These are phyloP conservation scores for Trisateles emortualis DNA, from an alignment of 2,888 invertebrate genomes.

Conservation along the genomic window DNA sequence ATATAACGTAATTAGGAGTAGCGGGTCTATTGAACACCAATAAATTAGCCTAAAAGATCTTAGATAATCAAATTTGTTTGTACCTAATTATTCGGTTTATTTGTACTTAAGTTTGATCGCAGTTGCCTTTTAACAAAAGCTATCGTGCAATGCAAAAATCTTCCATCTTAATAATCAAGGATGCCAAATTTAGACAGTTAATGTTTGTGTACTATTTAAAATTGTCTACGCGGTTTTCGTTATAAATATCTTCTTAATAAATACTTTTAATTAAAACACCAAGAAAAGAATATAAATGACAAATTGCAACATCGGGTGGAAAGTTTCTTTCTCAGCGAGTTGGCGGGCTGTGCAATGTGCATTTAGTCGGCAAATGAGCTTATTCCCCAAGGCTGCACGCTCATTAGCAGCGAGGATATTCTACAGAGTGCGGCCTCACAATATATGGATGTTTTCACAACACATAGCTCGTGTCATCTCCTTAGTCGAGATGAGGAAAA, in stretches of 20 bases:
- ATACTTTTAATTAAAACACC: slow-evolving; percentile 57
- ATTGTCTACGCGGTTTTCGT: no score
- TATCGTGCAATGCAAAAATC: no score
- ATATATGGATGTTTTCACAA: slow-evolving; percentile 55
- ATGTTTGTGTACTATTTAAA: no score
- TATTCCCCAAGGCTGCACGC: slow-evolving; percentile 71
- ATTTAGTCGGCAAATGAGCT: slow-evolving; percentile 75
- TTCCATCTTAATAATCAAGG: no score
- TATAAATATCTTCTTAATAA: slow-evolving; percentile 11
- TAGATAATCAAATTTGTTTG: neutral
- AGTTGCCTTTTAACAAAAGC: no score
- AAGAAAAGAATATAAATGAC: slow-evolving; percentile 65
- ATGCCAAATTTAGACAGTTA: no score
- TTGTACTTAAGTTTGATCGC: no score
- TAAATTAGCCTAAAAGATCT: neutral
- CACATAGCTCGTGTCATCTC: slow-evolving; percentile 39
- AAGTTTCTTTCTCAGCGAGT: slow-evolving; percentile 66
- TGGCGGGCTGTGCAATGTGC: slow-evolving; percentile 64
- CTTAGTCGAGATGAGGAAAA: slow-evolving; percentile 27
- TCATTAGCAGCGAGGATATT: slow-evolving; percentile 71
- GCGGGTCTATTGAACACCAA: neutral
- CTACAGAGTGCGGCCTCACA: slow-evolving; percentile 51
- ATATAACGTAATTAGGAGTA: neutral
- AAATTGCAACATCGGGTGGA: slow-evolving; percentile 66
- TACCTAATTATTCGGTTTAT: no score